Evolutionary conservation across 2,888 invertebrate genomes (phyloP), one percentile per base, ranked within the genome.

Genomic region (Andricus curvator): DNA sequence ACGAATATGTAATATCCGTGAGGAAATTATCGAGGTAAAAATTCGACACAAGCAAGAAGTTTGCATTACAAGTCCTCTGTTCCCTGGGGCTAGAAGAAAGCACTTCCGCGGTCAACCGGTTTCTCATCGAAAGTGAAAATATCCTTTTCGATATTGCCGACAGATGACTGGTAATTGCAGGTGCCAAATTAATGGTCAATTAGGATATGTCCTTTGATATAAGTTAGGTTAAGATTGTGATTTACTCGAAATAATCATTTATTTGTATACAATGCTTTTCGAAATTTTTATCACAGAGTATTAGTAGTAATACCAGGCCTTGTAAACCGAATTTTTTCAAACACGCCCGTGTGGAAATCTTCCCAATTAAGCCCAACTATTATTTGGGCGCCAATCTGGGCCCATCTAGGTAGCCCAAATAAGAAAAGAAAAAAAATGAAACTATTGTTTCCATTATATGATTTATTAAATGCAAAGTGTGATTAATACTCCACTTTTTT

Each of bases 81-180:
- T 68, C 70, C 74, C 74, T 74, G 74, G 48, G 51, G 74, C 74
- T 74, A 74, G 74, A 74, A 74, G 74, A 74, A 74, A 74, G 74
- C 48, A 74, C 56, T 74, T 74, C 74, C 74, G 74, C 20, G n/a
- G 51, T 33, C 74, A 56, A 74, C 74, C 74, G 74, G 74, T 74
- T 74, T 56, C 56, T 74, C 74, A 74, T 74, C 51, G 74, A 74
- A 74, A 74, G 74, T 56, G 74, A 74, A 74, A 74, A 74, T 51
- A 56, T 33, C 33, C 33, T 74, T 56, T 74, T 74, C 74, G 48
- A 56, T 74, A 33, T 22, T 25, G 25, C 41, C 68, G 44, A 48
- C 37, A 48, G 68, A 44, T 17, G 25, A 68, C 44, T 4, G 41
- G 25, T 68, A 25, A 25, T 62, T 62, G 62, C 25, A 62, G 15